Percentiles rank a stretch among this genome's conserved stretches.
Conservation (phyloP, 2,797 vertebrate genomes). For the Lepidocolaptes lacrymiger region DNA sequence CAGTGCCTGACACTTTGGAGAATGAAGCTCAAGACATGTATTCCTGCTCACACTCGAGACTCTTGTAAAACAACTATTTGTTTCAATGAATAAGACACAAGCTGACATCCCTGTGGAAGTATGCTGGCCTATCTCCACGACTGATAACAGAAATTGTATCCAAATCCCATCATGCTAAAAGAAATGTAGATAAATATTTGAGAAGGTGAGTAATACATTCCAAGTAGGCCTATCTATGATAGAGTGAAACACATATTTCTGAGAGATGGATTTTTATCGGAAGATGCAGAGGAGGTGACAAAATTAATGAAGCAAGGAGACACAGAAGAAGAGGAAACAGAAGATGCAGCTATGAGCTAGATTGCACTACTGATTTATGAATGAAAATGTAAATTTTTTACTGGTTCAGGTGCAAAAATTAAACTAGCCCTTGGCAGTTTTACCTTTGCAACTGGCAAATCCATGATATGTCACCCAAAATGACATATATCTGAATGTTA, state of each 20-base stretch:
- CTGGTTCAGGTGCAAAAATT: slow-evolving; percentile 15
- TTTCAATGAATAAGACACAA: background rate
- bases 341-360: background rate
- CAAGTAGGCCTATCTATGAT: background rate
- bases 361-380: slow-evolving; percentile 14
- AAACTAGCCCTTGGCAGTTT: slow-evolving; percentile 4
- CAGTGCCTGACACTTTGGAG: background rate
- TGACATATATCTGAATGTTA: background rate
- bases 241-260: background rate
- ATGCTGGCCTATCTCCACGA: background rate
- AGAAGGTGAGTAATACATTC: background rate
- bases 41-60: background rate
- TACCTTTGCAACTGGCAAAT: background rate
- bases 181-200: background rate
- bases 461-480: background rate
- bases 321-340: background rate
- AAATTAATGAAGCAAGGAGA: background rate
- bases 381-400: background rate
- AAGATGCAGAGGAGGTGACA: background rate
- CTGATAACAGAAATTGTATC: background rate
- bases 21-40: background rate
- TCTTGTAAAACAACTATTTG: background rate
- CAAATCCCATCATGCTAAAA: background rate
- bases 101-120: background rate
- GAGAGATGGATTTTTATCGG: background rate